Evolutionary conservation across 2,797 vertebrate genomes (phyloP).

Genomic region (Trachurus trachurus): DNA sequence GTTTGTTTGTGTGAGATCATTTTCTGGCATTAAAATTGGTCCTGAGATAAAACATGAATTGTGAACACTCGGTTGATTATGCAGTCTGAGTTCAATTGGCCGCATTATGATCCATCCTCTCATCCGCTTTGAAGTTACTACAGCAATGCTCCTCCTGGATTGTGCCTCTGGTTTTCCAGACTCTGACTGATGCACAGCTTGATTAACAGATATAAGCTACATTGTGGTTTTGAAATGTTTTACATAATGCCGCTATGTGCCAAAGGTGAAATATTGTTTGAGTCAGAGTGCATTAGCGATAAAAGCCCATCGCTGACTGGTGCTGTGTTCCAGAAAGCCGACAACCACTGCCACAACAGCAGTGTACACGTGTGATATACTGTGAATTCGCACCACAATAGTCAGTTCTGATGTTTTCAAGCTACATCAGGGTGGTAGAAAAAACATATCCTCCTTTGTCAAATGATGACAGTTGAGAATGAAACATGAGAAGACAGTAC

Average conservation of each 20-base stretch:
- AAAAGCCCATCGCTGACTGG: slow-evolving; percentile 43
- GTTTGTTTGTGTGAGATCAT: slow-evolving; percentile 49
- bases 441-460: slow-evolving; percentile 20
- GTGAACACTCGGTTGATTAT: slow-evolving; percentile 51
- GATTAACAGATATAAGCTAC: slow-evolving; percentile 46
- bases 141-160: slow-evolving; percentile 36
- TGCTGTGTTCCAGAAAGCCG: slow-evolving; percentile 39
- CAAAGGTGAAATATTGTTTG: slow-evolving; percentile 69
- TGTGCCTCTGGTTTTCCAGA: slow-evolving; percentile 36
- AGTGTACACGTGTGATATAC: neutral
- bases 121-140: slow-evolving; percentile 58
- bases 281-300: slow-evolving; percentile 46
- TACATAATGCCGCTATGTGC: slow-evolving; percentile 54
- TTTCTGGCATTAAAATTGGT: slow-evolving; percentile 46
- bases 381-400: slow-evolving; percentile 1
- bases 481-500: slow-evolving; percentile 45
- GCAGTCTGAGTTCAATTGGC: slow-evolving; percentile 41
- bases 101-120: slow-evolving; percentile 38
- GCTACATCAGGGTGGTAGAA: slow-evolving; percentile 22
- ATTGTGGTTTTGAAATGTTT: slow-evolving; percentile 52
- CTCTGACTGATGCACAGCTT: slow-evolving; percentile 49
- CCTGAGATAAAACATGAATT: slow-evolving; percentile 44
- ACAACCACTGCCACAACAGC: slow-evolving; percentile 29
- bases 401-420: slow-evolving; percentile 13
- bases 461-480: slow-evolving; percentile 5